Conservation (phyloP, 2,888 invertebrate species). For the Caenorhabditis sp. region DNA sequence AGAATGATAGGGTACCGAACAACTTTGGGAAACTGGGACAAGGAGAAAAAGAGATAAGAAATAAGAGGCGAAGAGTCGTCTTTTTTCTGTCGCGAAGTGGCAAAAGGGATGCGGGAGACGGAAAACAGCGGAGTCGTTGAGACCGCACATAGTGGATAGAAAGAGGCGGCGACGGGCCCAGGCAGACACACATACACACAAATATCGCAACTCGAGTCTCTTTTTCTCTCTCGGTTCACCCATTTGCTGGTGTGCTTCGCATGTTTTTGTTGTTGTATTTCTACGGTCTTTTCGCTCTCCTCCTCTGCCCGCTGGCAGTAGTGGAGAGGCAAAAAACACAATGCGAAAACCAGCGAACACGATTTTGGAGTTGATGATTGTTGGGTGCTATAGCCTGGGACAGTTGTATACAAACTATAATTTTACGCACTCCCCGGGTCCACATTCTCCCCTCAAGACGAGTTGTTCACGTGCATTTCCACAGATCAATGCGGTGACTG, state of each 20-base stretch:
- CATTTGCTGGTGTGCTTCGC: constrained; percentile 14
- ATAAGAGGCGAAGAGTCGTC: constrained; percentile 37
- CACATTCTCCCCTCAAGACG: not conserved
- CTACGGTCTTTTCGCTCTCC: not conserved
- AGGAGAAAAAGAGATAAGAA: constrained; percentile 45
- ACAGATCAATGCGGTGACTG: not conserved
- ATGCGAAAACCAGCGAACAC: constrained; percentile 20
- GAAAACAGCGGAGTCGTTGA: constrained; percentile 44
- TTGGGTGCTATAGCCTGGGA: not conserved
- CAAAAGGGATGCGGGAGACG: constrained; percentile 18
- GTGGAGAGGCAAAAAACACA: not conserved
- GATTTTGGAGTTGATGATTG: not conserved
- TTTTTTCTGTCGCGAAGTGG: constrained; percentile 23
- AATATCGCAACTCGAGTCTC: constrained; percentile 45
- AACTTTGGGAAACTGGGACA: constrained; percentile 54
- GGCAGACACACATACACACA: no score
- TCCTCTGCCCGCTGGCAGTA: constrained; percentile 1
- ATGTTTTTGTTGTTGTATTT: constrained; percentile 35
- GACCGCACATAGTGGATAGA: constrained; percentile 59
- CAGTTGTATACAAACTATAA: no score
- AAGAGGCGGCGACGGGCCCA: constrained; percentile 31
- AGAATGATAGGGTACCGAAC: constrained; percentile 57
- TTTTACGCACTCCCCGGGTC: not conserved
- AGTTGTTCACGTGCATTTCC: constrained; percentile 3
- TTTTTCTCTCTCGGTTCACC: constrained; percentile 19